Evolutionary conservation across 92 coral and sea anemone genomes (phyloP).

Genomic region (Epizoanthus rinbou): DNA sequence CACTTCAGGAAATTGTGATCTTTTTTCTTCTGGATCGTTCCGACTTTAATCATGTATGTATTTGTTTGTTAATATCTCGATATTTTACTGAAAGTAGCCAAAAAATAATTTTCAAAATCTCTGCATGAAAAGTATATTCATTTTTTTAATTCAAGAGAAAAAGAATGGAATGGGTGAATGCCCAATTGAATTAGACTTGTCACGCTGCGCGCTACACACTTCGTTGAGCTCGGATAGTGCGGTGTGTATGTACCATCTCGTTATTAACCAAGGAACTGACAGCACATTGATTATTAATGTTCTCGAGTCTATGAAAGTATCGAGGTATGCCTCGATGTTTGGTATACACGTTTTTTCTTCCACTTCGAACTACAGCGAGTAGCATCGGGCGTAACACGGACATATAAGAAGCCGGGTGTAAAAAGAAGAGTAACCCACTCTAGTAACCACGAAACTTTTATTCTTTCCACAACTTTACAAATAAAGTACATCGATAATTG

Average conservation of each 20-base stretch:
- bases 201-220: too few species aligned
- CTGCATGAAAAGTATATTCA: background rate
- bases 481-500: background rate
- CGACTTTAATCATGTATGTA: background rate
- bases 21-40: slow-evolving; percentile 3
- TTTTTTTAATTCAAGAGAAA: background rate
- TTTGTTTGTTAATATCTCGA: background rate
- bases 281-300: background rate
- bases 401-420: too few species aligned
- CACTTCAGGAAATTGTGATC: slow-evolving; percentile 26
- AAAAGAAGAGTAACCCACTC: background rate
- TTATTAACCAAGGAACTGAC: background rate
- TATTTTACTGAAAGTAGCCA: background rate
- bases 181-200: too few species aligned
- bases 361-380: background rate
- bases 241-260: background rate
- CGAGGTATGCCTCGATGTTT: background rate
- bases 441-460: background rate
- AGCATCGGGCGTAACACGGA: too few species aligned
- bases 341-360: too few species aligned
- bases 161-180: background rate
- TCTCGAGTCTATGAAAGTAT: background rate
- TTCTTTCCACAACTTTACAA: background rate
- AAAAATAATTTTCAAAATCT: background rate
- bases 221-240: background rate